Evolutionary conservation across 2,113 vertebrate species (phyloP), one percentile per base, ranked within the genome.

Genomic region (Garra rufa): DNA sequence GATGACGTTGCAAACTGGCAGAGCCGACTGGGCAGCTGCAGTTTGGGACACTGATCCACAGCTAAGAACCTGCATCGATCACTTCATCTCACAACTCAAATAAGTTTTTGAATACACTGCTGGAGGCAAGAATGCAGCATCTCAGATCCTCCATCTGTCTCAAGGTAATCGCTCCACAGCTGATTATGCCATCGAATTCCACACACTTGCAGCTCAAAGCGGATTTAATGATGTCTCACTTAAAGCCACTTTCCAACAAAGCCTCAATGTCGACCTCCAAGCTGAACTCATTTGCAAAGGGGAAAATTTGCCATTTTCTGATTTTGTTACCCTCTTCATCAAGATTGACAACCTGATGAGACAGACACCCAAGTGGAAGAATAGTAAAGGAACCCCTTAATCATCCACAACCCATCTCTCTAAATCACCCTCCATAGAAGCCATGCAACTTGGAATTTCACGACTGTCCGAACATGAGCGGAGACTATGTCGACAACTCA

Each of bases 381-480:
- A 5, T 1, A 0, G 0, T 2, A 17, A 4, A 5, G 48, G 15
- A 50, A 1, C 4, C 0, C 11, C 3, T 19, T n/a, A n/a, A n/a
- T n/a, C n/a, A n/a, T n/a, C n/a, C 48, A 50, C 15, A 0, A 19
- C 4, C 1, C 15, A 17, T n/a, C n/a, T n/a, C n/a, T n/a, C 0
- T 17, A 6, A 50, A 1, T 50, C 48, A 17, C 2, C 15, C 1
- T 11, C 48, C 5, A 2, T 15, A 1, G 44, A 46, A 14, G 1
- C 15, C 48, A 50, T 19, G 48, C 15, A 50, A 8, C 48, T 50
- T 0, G 15, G 48, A 17, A 6, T 6, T 6, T 50, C 48, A 17
- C 17, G 48, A 50, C 14, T 50, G 0, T 19, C 48, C 17, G 48
- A 50, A 3, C 5, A 50, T 14, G 48, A 50, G 6, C 6, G 15